A percentile compares a stretch with the other conserved stretches of the same genome.
phyloP scores from a whole-genome alignment of 2,888 invertebrate species.

The Taenaris catops region DNA sequence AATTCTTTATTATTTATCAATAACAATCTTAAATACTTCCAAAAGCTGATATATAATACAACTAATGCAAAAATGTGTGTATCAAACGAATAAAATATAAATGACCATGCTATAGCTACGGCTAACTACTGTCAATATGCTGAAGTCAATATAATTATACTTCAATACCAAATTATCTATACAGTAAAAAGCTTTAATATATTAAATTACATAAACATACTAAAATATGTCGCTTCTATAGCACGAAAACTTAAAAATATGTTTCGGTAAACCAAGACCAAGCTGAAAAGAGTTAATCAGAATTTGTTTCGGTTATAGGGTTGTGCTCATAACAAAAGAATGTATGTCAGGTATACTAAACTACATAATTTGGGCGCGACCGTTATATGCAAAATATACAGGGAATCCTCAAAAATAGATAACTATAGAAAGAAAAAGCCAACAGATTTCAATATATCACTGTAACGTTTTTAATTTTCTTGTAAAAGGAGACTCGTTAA shows the following conservation, averaged over 20 bases:
- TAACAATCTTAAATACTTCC: slow-evolving; percentile 16
- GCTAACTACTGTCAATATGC: slow-evolving; percentile 22
- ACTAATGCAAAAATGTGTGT: slow-evolving; percentile 25
- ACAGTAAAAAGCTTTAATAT: slow-evolving; percentile 18
- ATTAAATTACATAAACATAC: slow-evolving; percentile 12
- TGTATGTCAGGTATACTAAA: slow-evolving; percentile 50
- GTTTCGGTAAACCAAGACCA: slow-evolving; percentile 76
- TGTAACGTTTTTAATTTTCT: no score
- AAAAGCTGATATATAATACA: slow-evolving; percentile 19
- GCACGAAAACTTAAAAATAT: slow-evolving; percentile 40
- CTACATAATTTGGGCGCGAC: slow-evolving; percentile 38
- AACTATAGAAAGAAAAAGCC: slow-evolving; percentile 6
- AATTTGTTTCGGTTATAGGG: slow-evolving; percentile 64
- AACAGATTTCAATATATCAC: no score
- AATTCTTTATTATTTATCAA: slow-evolving; percentile 16
- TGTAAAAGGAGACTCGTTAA: no score
- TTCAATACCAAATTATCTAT: slow-evolving; percentile 12
- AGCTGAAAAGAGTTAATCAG: slow-evolving; percentile 81
- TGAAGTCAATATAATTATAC: slow-evolving; percentile 9
- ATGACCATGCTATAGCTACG: slow-evolving; percentile 25
- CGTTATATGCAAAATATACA: slow-evolving; percentile 23
- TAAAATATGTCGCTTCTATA: slow-evolving; percentile 19
- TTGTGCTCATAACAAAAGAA: slow-evolving; percentile 63
- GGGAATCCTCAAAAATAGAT: slow-evolving; percentile 23
- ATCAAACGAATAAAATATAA: slow-evolving; percentile 22